These are phyloP conservation scores for Trichogramma dendrolimi DNA, from an alignment of 2,888 invertebrate genomes.

Conservation along the genomic window DNA sequence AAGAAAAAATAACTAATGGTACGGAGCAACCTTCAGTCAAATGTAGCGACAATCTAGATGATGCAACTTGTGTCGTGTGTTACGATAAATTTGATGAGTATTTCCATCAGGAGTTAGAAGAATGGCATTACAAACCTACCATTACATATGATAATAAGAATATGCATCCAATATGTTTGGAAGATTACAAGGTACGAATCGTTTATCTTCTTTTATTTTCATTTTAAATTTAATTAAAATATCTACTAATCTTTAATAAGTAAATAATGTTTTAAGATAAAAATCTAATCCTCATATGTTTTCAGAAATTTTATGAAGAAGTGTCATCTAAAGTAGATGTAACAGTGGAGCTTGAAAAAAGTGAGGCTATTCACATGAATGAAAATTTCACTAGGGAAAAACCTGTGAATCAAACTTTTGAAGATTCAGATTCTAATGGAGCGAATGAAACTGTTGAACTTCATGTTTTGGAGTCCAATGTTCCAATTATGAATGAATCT, in stretches of 20 bases:
- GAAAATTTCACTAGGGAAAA: conserved; percentile 68
- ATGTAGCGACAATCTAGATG: not conserved
- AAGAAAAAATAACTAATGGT: conserved; percentile 59
- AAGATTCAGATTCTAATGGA: conserved; percentile 26
- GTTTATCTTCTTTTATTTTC: not conserved
- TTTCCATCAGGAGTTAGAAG: conserved; percentile 60
- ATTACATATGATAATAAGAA: conserved; percentile 69
- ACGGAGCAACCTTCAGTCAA: conserved; percentile 46
- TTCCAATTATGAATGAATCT: conserved; percentile 65
- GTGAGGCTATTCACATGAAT: conserved; percentile 53
- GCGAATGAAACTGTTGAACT: no score
- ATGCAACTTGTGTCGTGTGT: conserved; percentile 23
- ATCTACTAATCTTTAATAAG: no score
- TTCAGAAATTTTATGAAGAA: conserved; percentile 19
- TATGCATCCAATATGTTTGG: conserved; percentile 87
- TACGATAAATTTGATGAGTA: conserved; percentile 26
- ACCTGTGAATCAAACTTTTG: conserved; percentile 56
- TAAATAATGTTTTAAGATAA: no score
- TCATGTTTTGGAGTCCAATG: no score
- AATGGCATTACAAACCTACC: conserved; percentile 90
- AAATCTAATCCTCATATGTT: conserved; percentile 9
- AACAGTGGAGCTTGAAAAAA: conserved; percentile 63
- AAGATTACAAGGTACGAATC: conserved; percentile 70
- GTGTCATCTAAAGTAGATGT: conserved; percentile 67
- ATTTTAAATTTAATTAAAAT: conserved; percentile 12